Evolutionary conservation across 2,113 vertebrate species (phyloP), one percentile per base, ranked within the genome.

Genomic region (Mormyrus iriodes): DNA sequence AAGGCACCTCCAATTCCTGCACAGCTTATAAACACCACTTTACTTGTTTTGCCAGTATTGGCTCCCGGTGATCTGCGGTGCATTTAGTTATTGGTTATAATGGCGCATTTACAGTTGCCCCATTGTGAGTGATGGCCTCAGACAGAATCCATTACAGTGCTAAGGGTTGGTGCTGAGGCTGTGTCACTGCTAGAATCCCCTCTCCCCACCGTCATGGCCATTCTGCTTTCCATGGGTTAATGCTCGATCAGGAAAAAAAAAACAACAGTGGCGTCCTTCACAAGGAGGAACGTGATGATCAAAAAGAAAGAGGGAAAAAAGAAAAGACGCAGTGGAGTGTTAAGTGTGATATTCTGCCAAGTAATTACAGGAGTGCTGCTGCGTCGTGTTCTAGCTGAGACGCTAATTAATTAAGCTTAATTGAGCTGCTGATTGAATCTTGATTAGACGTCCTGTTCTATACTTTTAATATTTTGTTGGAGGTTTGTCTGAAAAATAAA

Each of bases 51-150:
- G 27, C 48, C 52, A 24, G 31, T 58, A 87, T 87, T 24, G 53
- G 55, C 86, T 87, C 35, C 31, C 19, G 21, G 15, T 87, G 55
- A 27, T 61, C 31, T 87, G 86, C 21, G 27, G 86, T 44, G 49
- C 39, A 21, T 87, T 87, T 87, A 44, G 31, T 87, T 52, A 87
- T 87, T 42, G 31, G 53, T 87, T 52, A 87, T 87, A 61, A 87
- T 61, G 86, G 86, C 9, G 15, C 53, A 42, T 55, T 61, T 65
- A 61, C 19, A 21, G 55, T 42, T 35, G 21, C 53, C 51, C 35
- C 21, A 42, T 52, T 31, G 35, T 42, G 52, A 87, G 21, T 39
- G 55, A 87, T 61, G 86, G 24, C 35, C 31, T 10, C 35, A 44
- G 35, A 58, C 52, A 61, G 55, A 87, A 87, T 48, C 52, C 39